A percentile compares a stretch with the other conserved stretches of the same genome.
Conservation (phyloP, 2,797 vertebrate species). For the Cirrhinus mrigala region DNA sequence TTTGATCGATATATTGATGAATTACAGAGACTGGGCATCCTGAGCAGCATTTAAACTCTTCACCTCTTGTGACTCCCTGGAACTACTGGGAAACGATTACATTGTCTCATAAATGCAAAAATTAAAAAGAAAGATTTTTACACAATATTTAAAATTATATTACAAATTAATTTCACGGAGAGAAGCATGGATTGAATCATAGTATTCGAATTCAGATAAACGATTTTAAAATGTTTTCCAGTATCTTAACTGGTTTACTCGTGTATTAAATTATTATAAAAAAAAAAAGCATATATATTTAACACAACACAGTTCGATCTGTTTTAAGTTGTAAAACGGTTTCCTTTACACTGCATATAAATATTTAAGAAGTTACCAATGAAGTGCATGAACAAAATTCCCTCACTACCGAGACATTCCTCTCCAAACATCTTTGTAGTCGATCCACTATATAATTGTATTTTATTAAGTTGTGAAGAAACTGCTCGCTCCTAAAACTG, state of each 20-base stretch:
- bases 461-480: constrained; percentile 14
- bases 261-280: background rate
- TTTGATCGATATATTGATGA: constrained; percentile 7
- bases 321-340: background rate
- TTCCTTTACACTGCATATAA: background rate
- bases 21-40: background rate
- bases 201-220: background rate
- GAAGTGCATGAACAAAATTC: constrained; percentile 6
- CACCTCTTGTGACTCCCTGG: background rate
- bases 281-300: background rate
- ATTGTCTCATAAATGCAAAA: background rate
- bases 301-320: background rate
- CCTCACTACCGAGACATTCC: background rate
- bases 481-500: background rate
- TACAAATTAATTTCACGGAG: background rate
- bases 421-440: constrained; percentile 11
- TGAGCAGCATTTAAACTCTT: background rate
- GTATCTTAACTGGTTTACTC: background rate
- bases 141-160: background rate
- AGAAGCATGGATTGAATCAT: background rate
- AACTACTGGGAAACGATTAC: background rate
- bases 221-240: background rate
- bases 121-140: background rate
- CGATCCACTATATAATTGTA: background rate
- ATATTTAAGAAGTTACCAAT: background rate